Evolutionary conservation across 2,797 vertebrate species (phyloP).

Genomic region (Picus viridis): DNA sequence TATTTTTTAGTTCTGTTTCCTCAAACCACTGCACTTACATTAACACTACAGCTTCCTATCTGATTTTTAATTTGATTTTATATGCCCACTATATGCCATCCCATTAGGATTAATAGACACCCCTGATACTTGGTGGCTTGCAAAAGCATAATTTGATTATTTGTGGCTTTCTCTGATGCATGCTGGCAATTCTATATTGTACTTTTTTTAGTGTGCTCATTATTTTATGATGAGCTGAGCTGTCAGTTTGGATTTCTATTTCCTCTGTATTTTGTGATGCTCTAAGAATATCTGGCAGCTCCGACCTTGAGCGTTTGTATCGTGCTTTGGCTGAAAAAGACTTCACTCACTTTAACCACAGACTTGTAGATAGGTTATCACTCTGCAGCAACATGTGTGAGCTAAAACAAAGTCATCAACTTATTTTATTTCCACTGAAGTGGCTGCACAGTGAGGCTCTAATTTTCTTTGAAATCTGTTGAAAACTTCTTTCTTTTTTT

Average conservation of each 20-base stretch:
- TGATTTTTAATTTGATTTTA: background rate
- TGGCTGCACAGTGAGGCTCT: background rate
- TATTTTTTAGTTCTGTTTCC: background rate
- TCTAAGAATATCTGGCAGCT: constrained; percentile 6
- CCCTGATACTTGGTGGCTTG: background rate
- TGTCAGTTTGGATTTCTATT: constrained; percentile 33
- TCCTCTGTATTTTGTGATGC: background rate
- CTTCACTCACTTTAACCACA: constrained; percentile 14
- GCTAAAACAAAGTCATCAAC: background rate
- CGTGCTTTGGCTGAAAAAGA: constrained; percentile 4
- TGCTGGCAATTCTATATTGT: background rate
- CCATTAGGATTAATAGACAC: background rate
- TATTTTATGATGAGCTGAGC: background rate
- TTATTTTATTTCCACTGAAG: constrained; percentile 2
- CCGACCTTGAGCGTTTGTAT: background rate
- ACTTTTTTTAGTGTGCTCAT: constrained; percentile 4
- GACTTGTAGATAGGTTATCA: background rate
- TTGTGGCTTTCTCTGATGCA: constrained; percentile 9
- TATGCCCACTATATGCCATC: background rate
- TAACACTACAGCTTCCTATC: background rate
- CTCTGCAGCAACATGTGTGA: background rate
- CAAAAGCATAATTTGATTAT: background rate
- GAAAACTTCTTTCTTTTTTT: background rate
- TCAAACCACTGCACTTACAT: background rate
- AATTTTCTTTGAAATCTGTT: background rate